Conservation (phyloP, 64 coral and sea anemone genomes). For the Stichodactyla mertensii region DNA sequence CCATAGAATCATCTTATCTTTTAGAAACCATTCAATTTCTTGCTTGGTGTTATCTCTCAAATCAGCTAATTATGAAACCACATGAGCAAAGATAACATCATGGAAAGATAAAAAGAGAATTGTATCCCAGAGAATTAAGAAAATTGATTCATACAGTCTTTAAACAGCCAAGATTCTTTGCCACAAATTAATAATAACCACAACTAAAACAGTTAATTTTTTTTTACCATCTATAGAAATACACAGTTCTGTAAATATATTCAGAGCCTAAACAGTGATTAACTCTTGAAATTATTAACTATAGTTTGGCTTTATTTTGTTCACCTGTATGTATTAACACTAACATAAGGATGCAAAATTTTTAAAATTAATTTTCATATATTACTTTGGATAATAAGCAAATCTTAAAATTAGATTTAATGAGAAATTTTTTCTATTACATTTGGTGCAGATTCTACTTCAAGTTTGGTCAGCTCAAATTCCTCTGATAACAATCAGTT, state of each 20-base stretch:
- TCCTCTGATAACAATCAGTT: slow-evolving; percentile 46
- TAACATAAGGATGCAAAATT: no score
- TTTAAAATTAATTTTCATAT: no score
- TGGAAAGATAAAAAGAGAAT: background rate
- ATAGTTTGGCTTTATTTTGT: no score
- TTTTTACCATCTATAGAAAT: no score
- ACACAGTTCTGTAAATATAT: no score
- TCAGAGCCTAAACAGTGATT: no score
- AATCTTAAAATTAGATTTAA: background rate
- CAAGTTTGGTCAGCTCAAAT: background rate
- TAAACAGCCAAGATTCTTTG: background rate
- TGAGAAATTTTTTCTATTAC: background rate
- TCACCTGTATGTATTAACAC: no score
- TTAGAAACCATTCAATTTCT: background rate
- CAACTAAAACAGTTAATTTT: no score
- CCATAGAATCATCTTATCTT: background rate
- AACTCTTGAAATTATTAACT: no score
- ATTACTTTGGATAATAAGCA: no score
- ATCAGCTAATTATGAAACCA: background rate
- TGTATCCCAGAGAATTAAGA: background rate
- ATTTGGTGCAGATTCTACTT: slow-evolving; percentile 13
- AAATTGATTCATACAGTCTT: background rate
- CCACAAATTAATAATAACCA: background rate
- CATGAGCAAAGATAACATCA: background rate
- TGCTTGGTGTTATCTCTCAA: background rate